Evolutionary conservation across 1,140 invertebrate species (phyloP), one percentile per base, ranked within the genome.

Genomic region (Harpegnathos saltator): DNA sequence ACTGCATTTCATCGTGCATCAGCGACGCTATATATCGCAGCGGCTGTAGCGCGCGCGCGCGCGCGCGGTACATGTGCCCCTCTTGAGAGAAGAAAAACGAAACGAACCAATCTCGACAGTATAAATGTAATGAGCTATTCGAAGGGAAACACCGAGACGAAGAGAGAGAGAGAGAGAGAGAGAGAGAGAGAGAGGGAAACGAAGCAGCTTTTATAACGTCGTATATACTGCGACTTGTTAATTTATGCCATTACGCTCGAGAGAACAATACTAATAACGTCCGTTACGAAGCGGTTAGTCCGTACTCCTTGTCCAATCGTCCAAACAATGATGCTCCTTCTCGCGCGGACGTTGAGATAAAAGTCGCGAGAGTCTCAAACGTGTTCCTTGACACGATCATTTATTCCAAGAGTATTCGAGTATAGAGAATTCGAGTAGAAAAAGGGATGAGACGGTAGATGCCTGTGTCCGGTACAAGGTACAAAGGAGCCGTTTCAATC

Each of bases 391-490:
- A 14, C 11, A 58, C 38, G 7, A 44, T 9, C 11, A 7, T 44
- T 0, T 44, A 5, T 9, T 11, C 38, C 9, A 44, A 44, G 38
- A 44, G 38, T n/a, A n/a, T 44, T 44, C 38, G 38, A 44, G 38
- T 9, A 44, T 11, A 11, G 38, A 44, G 38, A 44, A 44, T 44
- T n/a, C n/a, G n/a, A 44, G 9, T 44, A 44, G 7, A 44, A 44
- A 33, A 56, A 56, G n/a, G 1, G 17, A 71, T 72, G 3, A 38
- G 56, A 74, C n/a, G n/a, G n/a, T 74, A 74, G 61, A 24, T 62
- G n/a, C 29, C 33, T n/a, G n/a, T n/a, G n/a, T n/a, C n/a, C n/a
- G n/a, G n/a, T n/a, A n/a, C n/a, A 14, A 72, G 15, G 14, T n/a
- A 29, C 22, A 26, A 9, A 19, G 33, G 3, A 26, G 15, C 7